Percentiles rank a stretch among this genome's conserved stretches.
phyloP scores from a whole-genome alignment of 2,113 vertebrate genomes.

The Caloenas nicobarica region DNA sequence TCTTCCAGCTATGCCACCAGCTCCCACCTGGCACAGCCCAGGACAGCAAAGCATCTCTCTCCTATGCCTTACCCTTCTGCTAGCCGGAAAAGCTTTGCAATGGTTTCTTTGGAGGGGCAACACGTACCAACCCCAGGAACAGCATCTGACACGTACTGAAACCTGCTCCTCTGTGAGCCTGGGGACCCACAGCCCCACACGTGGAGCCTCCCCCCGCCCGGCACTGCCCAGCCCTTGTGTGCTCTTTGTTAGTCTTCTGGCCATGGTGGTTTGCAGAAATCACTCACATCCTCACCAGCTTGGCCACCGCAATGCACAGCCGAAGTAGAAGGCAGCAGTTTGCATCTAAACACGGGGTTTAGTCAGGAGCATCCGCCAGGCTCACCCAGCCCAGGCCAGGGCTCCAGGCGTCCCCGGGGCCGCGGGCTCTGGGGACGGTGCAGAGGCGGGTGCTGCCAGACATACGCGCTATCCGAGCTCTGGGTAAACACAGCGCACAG shows the following conservation, averaged over 20 bases:
- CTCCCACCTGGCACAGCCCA: conserved; percentile 65
- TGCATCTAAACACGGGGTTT: rapidly evolving
- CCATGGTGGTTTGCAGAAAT: neutral
- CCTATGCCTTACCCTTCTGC: neutral
- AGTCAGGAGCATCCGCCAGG: neutral
- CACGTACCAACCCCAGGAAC: rapidly evolving
- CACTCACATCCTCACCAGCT: neutral
- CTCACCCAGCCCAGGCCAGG: rapidly evolving
- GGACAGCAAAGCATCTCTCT: neutral
- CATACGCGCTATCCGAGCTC: neutral
- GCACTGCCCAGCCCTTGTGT: rapidly evolving
- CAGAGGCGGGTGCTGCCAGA: neutral
- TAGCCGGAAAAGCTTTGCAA: neutral
- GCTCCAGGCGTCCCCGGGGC: neutral
- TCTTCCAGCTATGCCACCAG: neutral
- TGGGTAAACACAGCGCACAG: neutral
- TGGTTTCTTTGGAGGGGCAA: neutral
- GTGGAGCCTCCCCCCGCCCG: neutral
- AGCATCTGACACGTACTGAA: rapidly evolving
- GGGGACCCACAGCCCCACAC: neutral
- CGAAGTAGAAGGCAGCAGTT: neutral
- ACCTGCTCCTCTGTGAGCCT: neutral
- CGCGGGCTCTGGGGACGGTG: rapidly evolving
- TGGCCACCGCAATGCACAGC: neutral
- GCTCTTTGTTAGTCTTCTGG: neutral